A percentile compares a stretch with the other conserved stretches of the same genome.
Evolutionary conservation across 2,797 vertebrate species (phyloP).

Genomic region (Enteromius afrohamiltoni): DNA sequence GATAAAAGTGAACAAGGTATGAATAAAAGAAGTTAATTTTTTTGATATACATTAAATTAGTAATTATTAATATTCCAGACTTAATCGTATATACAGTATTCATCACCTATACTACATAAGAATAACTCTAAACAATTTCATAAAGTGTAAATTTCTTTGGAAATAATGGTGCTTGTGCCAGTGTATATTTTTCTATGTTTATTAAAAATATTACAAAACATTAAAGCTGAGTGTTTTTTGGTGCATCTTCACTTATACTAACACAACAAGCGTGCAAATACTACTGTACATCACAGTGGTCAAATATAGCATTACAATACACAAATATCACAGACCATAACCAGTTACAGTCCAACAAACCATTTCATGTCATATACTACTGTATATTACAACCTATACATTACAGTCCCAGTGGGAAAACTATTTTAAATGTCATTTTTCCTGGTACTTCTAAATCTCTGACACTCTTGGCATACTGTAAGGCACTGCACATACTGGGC

Average conservation of each 20-base stretch:
- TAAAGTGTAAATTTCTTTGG: neutral
- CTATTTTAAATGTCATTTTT: neutral
- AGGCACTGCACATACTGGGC: constrained; percentile 16
- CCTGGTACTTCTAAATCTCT: neutral
- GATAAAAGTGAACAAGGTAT: neutral
- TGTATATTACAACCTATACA: neutral
- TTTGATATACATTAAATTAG: neutral
- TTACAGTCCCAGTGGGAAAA: neutral
- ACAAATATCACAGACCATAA: constrained; percentile 20
- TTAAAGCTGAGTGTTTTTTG: constrained; percentile 21
- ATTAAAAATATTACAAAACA: constrained; percentile 60
- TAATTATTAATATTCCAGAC: neutral
- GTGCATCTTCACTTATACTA: neutral
- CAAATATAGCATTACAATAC: neutral
- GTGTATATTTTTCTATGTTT: constrained; percentile 44
- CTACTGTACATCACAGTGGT: neutral
- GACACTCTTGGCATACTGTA: neutral
- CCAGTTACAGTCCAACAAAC: constrained; percentile 6
- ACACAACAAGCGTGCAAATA: constrained; percentile 16
- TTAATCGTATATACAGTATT: neutral
- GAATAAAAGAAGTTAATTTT: no score
- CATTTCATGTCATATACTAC: neutral
- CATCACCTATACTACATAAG: neutral
- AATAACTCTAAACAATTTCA: neutral
- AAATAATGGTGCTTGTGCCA: neutral